phyloP scores from a whole-genome alignment of 1,140 invertebrate species.

The Monochamus saltuarius region DNA sequence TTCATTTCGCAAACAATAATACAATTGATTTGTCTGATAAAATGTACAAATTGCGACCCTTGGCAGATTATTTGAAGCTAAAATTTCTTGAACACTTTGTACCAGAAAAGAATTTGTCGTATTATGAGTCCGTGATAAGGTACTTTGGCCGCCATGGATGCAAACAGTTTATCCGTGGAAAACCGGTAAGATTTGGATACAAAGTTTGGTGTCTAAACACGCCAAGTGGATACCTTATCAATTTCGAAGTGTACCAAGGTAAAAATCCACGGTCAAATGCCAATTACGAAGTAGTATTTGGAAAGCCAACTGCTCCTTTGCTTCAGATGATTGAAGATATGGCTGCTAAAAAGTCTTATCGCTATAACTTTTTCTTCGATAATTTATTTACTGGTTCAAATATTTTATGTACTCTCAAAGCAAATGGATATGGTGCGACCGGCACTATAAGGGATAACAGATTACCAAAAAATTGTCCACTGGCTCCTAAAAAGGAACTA shows the following conservation, averaged over 20 bases:
- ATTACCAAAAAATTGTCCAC: constrained; percentile 25
- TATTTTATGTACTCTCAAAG: constrained; percentile 24
- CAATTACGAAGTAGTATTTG: constrained; percentile 32
- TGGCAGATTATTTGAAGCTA: constrained; percentile 7
- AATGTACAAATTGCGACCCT: constrained; percentile 10
- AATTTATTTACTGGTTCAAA: constrained; percentile 32
- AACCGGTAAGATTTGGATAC: constrained; percentile 30
- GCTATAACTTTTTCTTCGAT: constrained; percentile 33
- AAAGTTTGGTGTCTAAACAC: constrained; percentile 27
- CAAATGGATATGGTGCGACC: constrained; percentile 22
- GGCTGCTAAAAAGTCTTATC: constrained; percentile 4
- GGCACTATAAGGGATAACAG: constrained; percentile 35
- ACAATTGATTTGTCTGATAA: background rate
- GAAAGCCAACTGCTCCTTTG: constrained; percentile 31
- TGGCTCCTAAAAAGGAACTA: constrained; percentile 24
- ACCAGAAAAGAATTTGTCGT: constrained; percentile 13
- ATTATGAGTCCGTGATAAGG: constrained; percentile 20
- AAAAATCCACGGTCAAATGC: constrained; percentile 26
- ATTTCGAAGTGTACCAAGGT: constrained; percentile 38
- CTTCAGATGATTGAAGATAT: constrained; percentile 31
- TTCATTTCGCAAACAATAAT: constrained; percentile 13
- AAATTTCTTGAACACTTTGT: constrained; percentile 14
- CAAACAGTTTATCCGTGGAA: constrained; percentile 35
- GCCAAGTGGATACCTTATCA: constrained; percentile 10
- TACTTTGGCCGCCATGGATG: constrained; percentile 37